Evolutionary conservation across 2,888 invertebrate genomes (phyloP).

Genomic region (Chelonus formosanus): DNA sequence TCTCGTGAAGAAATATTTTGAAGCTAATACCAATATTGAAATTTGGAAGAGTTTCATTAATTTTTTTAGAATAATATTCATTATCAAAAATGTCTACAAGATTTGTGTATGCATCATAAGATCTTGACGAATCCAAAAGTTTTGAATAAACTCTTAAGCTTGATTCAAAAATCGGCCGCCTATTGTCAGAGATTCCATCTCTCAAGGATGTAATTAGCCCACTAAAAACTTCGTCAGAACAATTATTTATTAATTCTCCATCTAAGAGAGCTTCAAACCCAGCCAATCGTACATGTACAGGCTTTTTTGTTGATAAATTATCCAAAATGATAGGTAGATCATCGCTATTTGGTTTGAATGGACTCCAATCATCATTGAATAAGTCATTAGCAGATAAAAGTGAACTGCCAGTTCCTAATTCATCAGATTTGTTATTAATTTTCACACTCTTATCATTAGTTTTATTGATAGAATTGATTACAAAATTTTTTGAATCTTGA

Average conservation of each 20-base stretch:
- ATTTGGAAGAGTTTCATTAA: slow-evolving; percentile 53
- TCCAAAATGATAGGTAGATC: slow-evolving; percentile 51
- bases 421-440: slow-evolving; percentile 25
- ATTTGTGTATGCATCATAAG: slow-evolving; percentile 51
- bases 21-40: slow-evolving; percentile 58
- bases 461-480: slow-evolving; percentile 35
- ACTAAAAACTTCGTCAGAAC: slow-evolving; percentile 49
- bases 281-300: slow-evolving; percentile 60
- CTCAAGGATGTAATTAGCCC: slow-evolving; percentile 49
- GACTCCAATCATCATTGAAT: slow-evolving; percentile 57
- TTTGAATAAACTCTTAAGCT: slow-evolving; percentile 57
- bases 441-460: slow-evolving; percentile 34
- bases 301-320: slow-evolving; percentile 53
- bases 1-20: slow-evolving; percentile 59
- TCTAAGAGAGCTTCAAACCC: slow-evolving; percentile 57
- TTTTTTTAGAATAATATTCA: slow-evolving; percentile 51
- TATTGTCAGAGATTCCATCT: slow-evolving; percentile 56
- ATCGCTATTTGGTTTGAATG: slow-evolving; percentile 44
- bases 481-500: slow-evolving; percentile 45
- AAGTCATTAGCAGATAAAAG: slow-evolving; percentile 53
- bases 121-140: slow-evolving; percentile 43
- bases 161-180: slow-evolving; percentile 58
- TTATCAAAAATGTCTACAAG: slow-evolving; percentile 53
- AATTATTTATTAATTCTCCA: slow-evolving; percentile 50
- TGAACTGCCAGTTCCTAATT: slow-evolving; percentile 49